A percentile compares a stretch with the other conserved stretches of the same genome.
Evolutionary conservation across 1,140 invertebrate genomes (phyloP).

Genomic region (Drosophila quadrilineata): DNA sequence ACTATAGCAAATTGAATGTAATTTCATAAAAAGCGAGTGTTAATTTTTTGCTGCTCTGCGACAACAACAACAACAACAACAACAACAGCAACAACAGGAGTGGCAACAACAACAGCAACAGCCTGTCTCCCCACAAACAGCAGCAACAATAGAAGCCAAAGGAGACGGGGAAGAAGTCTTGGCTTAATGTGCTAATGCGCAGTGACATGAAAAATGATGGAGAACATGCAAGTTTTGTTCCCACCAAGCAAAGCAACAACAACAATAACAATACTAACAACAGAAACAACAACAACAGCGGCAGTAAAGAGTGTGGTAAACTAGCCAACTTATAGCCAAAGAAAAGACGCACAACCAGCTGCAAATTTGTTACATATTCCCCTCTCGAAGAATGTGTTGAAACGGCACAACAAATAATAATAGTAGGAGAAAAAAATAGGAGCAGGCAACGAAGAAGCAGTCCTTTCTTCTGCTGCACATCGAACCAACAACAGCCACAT

Average conservation of each 20-base stretch:
- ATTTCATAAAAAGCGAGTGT: slow-evolving; percentile 78
- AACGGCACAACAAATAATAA: too few species aligned
- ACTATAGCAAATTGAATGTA: slow-evolving; percentile 77
- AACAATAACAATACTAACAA: too few species aligned
- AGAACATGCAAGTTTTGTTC: slow-evolving; percentile 54
- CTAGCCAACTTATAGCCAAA: slow-evolving; percentile 37
- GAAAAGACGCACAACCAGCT: slow-evolving; percentile 43
- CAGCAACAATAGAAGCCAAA: slow-evolving; percentile 25
- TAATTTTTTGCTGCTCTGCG: slow-evolving; percentile 67
- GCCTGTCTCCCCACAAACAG: slow-evolving; percentile 23
- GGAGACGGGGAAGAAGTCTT: too few species aligned
- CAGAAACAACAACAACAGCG: background rate
- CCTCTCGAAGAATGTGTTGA: too few species aligned
- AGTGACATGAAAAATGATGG: slow-evolving; percentile 77
- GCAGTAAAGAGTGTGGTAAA: slow-evolving; percentile 35
- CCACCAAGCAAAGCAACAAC: slow-evolving; percentile 18
- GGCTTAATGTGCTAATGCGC: slow-evolving; percentile 75
- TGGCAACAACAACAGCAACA: slow-evolving; percentile 5
- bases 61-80: slow-evolving; percentile 36
- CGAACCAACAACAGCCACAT: slow-evolving; percentile 41
- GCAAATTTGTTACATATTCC: slow-evolving; percentile 50
- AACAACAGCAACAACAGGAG: background rate
- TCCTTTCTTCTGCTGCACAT: too few species aligned
- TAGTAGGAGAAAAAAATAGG: slow-evolving; percentile 11
- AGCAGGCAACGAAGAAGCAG: slow-evolving; percentile 31